phyloP scores from a whole-genome alignment of 1,140 invertebrate species.

The Temnothorax longispinosus region DNA sequence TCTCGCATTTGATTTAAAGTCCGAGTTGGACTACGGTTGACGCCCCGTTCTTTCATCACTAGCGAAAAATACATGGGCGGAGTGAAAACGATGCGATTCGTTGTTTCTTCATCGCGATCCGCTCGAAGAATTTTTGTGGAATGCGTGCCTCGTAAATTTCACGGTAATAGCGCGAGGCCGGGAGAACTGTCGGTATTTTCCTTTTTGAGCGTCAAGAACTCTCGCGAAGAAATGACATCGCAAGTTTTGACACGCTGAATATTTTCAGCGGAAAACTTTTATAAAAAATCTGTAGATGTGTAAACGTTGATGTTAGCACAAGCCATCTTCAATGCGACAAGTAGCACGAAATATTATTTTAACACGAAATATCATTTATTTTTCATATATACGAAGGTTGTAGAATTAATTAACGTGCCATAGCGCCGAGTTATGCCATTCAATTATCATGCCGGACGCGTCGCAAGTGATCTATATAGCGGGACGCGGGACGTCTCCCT shows the following conservation, averaged over 20 bases:
- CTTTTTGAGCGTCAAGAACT: neutral
- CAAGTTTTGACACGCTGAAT: neutral
- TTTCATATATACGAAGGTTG: conserved; percentile 23
- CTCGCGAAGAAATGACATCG: neutral
- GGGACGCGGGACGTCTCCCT: conserved; percentile 19
- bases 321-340: neutral
- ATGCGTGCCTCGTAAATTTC: conserved; percentile 17
- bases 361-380: conserved; percentile 7
- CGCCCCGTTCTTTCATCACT: neutral
- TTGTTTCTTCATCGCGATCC: neutral
- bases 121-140: neutral
- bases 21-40: conserved; percentile 42
- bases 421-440: conserved; percentile 60
- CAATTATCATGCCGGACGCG: conserved; percentile 66
- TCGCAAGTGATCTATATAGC: conserved; percentile 55
- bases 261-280: neutral
- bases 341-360: neutral
- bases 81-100: neutral
- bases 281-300: neutral
- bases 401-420: conserved; percentile 64
- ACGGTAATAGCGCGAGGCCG: neutral
- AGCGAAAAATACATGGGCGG: neutral
- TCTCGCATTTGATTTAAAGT: conserved; percentile 51
- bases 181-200: neutral
- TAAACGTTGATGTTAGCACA: neutral